Evolutionary conservation across 2,797 vertebrate species (phyloP), one percentile per base, ranked within the genome.

Genomic region (Parambassis ranga): DNA sequence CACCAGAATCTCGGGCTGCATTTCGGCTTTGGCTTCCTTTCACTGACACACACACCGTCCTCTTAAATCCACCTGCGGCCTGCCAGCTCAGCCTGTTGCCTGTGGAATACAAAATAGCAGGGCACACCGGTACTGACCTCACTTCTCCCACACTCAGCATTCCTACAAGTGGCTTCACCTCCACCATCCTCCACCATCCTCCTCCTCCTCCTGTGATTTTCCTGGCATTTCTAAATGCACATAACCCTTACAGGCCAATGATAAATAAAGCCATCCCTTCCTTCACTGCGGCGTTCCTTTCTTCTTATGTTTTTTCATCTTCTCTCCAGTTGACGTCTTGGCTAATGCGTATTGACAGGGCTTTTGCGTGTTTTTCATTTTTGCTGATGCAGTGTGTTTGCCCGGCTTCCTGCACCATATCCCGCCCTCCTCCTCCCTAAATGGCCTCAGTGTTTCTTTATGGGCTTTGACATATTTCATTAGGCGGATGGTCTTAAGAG

Each of bases 391-490:
- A 0, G 75, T 16, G 60, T 59, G 33, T 87, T 83, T 31, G 49
- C 74, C 47, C 1, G 11, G 70, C 59, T 73, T 71, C 71, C 74
- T 70, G 49, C 13, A 2, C 65, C 27, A 6, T 23, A 4, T 16
- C 47, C 44, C 66, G 59, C 39, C 19, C 44, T 43, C 65, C 65
- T 31, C 66, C 60, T 36, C 64, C 61, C 64, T 88, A 87, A 92
- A 90, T 92, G 90, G 92, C 88, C 90, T 92, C 84, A 86, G 90
- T 91, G 90, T 93, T 93, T 92, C 93, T 96, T 96, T 95, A 94
- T 92, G 90, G 90, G 93, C 92, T 93, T 92, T 95, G 95, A 96
- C 94, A 95, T 94, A 95, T 96, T 93, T 98, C 95, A 98, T 98
- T 97, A 98, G 90, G 80, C 84, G 93, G 96, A 95, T 96, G 94